A percentile compares a stretch with the other conserved stretches of the same genome.
These are phyloP conservation scores for Antheraea pernyi DNA, from an alignment of 1,140 invertebrate genomes.

Conservation along the genomic window DNA sequence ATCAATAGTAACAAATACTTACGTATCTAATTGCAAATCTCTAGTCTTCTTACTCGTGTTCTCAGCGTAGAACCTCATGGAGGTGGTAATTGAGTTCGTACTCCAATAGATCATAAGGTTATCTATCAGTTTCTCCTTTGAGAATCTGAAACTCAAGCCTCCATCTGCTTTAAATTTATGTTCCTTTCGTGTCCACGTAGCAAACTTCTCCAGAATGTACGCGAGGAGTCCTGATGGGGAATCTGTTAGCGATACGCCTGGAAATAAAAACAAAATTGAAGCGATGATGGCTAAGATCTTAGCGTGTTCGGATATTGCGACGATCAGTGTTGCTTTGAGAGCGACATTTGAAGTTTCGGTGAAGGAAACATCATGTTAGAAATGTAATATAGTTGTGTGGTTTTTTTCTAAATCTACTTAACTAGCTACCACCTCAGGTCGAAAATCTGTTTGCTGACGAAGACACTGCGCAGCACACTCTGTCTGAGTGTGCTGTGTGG, in stretches of 20 bases:
- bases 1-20: conserved; percentile 16
- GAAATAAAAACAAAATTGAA: conserved; percentile 15
- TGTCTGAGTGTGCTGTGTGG: too few relatives aligned
- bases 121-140: conserved; percentile 89
- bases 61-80: conserved; percentile 88
- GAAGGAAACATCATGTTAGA: too few relatives aligned
- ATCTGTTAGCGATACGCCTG: conserved; percentile 81
- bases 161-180: conserved; percentile 82
- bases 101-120: conserved; percentile 95
- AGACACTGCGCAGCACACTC: too few relatives aligned
- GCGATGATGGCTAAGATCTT: too few relatives aligned
- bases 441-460: too few relatives aligned
- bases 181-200: conserved; percentile 84
- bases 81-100: conserved; percentile 87
- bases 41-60: conserved; percentile 68
- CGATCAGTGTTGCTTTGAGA: too few relatives aligned
- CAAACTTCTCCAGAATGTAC: conserved; percentile 94
- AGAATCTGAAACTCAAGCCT: conserved; percentile 82
- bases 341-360: too few relatives aligned
- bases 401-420: too few relatives aligned
- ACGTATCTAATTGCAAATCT: conserved; percentile 68
- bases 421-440: too few relatives aligned
- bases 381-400: too few relatives aligned
- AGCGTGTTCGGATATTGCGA: too few relatives aligned
- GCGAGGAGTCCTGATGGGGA: conserved; percentile 88